Conservation (phyloP, 2,888 invertebrate genomes). For the Caenorhabditis sp. region DNA sequence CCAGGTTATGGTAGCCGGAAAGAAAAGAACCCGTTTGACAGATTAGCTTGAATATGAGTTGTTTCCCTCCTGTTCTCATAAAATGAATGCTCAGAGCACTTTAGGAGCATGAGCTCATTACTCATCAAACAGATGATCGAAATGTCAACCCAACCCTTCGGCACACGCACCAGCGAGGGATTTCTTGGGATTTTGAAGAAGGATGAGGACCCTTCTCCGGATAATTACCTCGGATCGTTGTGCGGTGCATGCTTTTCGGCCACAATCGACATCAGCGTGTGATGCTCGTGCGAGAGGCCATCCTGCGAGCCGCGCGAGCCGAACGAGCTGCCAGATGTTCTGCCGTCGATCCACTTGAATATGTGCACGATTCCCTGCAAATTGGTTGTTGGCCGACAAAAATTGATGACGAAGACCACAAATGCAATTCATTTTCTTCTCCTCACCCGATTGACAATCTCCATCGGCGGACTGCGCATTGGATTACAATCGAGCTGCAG, state of each 20-base stretch:
- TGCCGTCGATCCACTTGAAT: slow-evolving; percentile 60
- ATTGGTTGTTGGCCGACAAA: slow-evolving; percentile 17
- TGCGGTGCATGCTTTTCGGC: slow-evolving; percentile 42
- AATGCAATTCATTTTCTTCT: background rate
- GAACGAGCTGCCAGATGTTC: slow-evolving; percentile 57
- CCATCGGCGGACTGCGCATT: slow-evolving; percentile 48
- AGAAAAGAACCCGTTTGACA: too few species aligned
- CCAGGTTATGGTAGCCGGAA: background rate
- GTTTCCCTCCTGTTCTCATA: background rate
- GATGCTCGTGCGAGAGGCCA: slow-evolving; percentile 21
- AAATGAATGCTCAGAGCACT: too few species aligned
- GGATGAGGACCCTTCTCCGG: too few species aligned
- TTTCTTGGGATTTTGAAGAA: too few species aligned
- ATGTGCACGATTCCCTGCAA: slow-evolving; percentile 58
- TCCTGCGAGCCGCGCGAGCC: slow-evolving; percentile 39
- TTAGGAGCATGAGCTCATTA: slow-evolving; percentile 21
- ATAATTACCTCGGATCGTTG: slow-evolving; percentile 59
- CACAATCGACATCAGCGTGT: slow-evolving; percentile 26
- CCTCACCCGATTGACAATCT: slow-evolving; percentile 51
- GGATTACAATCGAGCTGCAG: slow-evolving; percentile 49
- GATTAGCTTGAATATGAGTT: too few species aligned
- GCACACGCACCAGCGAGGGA: too few species aligned
- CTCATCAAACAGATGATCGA: slow-evolving; percentile 36
- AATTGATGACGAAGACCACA: slow-evolving; percentile 22
- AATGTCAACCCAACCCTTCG: slow-evolving; percentile 35